A percentile compares a stretch with the other conserved stretches of the same genome.
phyloP scores from a whole-genome alignment of 2,797 vertebrate species.

The Taeniopygia guttata region DNA sequence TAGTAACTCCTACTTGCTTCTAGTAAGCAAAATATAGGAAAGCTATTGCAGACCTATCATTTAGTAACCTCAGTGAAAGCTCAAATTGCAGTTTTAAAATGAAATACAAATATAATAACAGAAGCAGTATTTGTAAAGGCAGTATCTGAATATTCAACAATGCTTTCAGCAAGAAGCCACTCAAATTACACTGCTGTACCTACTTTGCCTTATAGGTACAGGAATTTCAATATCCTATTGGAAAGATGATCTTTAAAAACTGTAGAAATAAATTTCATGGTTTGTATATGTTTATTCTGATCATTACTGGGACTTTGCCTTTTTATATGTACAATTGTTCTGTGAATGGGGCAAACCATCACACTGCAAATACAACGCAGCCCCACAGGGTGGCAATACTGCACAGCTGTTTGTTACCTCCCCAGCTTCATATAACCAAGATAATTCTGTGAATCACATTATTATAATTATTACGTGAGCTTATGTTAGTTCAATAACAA shows the following conservation, averaged over 20 bases:
- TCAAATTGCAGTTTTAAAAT: background rate
- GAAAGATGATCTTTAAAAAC: background rate
- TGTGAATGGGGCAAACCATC: background rate
- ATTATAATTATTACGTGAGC: background rate
- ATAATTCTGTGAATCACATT: background rate
- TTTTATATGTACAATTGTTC: background rate
- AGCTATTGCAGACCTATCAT: background rate
- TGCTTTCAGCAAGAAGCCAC: background rate
- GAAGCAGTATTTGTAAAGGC: background rate
- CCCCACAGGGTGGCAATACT: conserved; percentile 69
- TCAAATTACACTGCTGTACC: background rate
- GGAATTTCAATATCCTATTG: background rate
- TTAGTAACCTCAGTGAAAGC: background rate
- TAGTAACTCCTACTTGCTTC: background rate
- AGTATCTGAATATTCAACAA: background rate
- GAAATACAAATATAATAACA: background rate
- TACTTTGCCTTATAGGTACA: background rate
- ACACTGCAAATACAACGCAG: background rate
- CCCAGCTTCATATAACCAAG: background rate
- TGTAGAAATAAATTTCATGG: background rate
- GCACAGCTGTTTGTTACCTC: conserved; percentile 29
- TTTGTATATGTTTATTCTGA: background rate
- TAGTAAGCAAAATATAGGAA: background rate
- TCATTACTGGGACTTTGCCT: background rate
- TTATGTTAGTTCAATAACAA: background rate